A percentile compares a stretch with the other conserved stretches of the same genome.
These are phyloP conservation scores for Platorchestia sp. DNA, from an alignment of 1,140 invertebrate species.

Conservation along the genomic window DNA sequence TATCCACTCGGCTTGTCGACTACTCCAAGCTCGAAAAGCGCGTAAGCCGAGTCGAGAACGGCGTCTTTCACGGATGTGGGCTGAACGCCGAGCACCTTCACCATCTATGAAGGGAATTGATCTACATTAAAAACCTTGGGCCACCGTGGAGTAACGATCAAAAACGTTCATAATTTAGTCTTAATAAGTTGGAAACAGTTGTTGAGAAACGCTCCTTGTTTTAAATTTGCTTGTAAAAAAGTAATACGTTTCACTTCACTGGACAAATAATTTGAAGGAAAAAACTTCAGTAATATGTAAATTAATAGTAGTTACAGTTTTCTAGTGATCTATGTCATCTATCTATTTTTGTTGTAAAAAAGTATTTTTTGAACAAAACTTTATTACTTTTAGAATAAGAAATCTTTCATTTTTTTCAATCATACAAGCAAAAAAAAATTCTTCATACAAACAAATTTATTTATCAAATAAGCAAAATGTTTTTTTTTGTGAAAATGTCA, in stretches of 20 bases:
- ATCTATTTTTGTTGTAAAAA: too few relatives aligned
- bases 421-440: too few relatives aligned
- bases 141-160: neutral
- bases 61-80: slow-evolving; percentile 70
- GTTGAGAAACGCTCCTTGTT: neutral
- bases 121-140: neutral
- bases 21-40: slow-evolving; percentile 73
- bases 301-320: too few relatives aligned
- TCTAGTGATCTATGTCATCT: too few relatives aligned
- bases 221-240: neutral
- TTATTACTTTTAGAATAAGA: too few relatives aligned
- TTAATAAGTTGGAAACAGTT: neutral
- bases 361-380: too few relatives aligned
- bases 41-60: slow-evolving; percentile 73
- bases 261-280: too few relatives aligned
- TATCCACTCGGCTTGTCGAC: slow-evolving; percentile 73
- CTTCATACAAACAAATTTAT: too few relatives aligned
- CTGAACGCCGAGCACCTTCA: slow-evolving; percentile 67
- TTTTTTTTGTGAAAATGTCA: too few relatives aligned
- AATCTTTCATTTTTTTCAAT: too few relatives aligned
- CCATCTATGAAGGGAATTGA: slow-evolving; percentile 64
- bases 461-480: too few relatives aligned
- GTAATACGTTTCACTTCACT: neutral
- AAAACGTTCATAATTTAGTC: neutral
- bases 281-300: too few relatives aligned